Conservation (phyloP, 2,888 invertebrate species). For the Nemapogon koenigi region DNA sequence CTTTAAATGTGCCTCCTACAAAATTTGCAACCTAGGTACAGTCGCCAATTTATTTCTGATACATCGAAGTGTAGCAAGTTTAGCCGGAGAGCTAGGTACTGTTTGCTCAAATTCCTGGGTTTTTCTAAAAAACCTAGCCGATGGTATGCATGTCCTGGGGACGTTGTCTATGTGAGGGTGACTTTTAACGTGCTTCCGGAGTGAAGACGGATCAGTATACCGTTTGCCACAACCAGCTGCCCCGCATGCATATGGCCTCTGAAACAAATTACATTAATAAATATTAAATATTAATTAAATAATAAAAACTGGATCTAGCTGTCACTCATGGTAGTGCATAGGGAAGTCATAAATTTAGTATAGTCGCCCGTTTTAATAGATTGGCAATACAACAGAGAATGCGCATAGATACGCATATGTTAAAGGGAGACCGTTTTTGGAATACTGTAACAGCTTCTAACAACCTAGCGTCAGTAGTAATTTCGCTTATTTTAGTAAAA, state of each 20-base stretch:
- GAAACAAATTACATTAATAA: constrained; percentile 17
- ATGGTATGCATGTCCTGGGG: constrained; percentile 44
- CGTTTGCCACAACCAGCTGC: constrained; percentile 86
- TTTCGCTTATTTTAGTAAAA: too few relatives aligned
- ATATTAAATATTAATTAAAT: too few relatives aligned
- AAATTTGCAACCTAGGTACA: constrained; percentile 39
- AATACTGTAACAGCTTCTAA: too few relatives aligned
- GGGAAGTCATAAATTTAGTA: too few relatives aligned
- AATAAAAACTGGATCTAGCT: too few relatives aligned
- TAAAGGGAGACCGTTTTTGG: too few relatives aligned
- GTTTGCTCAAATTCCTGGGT: constrained; percentile 34
- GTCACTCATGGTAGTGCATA: too few relatives aligned
- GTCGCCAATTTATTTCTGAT: constrained; percentile 47
- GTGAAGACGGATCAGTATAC: constrained; percentile 93
- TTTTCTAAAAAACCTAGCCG: constrained; percentile 33
- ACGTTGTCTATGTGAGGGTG: constrained; percentile 61
- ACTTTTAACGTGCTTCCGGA: constrained; percentile 92
- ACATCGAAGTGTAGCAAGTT: constrained; percentile 43
- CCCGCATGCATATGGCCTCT: constrained; percentile 94
- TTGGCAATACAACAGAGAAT: too few relatives aligned
- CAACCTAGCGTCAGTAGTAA: too few relatives aligned
- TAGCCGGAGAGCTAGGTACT: constrained; percentile 52
- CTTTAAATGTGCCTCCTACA: constrained; percentile 22
- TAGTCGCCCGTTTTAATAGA: too few relatives aligned
- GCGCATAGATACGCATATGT: too few relatives aligned